Conservation (phyloP, 2,888 invertebrate genomes). For the Sisyra nigra region DNA sequence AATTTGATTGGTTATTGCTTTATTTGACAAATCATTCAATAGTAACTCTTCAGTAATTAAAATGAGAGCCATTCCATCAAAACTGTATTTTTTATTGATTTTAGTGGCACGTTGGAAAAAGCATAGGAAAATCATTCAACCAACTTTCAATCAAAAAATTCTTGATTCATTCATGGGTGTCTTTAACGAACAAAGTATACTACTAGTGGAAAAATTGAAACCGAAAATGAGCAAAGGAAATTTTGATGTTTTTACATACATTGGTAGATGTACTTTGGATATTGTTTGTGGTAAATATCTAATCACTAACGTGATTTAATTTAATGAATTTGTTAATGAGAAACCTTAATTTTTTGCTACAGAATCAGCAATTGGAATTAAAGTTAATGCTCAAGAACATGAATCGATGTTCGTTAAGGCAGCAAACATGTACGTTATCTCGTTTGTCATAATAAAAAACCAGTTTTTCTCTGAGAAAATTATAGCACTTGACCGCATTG, state of each 20-base stretch:
- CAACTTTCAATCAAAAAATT: conserved; percentile 44
- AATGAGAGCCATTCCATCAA: too few species aligned
- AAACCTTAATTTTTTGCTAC: too few species aligned
- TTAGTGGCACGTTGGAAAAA: conserved; percentile 39
- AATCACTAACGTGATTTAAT: not conserved
- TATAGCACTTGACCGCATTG: too few species aligned
- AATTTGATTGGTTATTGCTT: too few species aligned
- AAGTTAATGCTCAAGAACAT: conserved; percentile 38
- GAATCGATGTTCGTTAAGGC: conserved; percentile 42
- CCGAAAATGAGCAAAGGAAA: conserved; percentile 23
- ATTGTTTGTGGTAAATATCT: conserved; percentile 38
- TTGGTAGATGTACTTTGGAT: conserved; percentile 40
- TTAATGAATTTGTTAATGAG: too few species aligned
- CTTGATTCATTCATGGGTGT: conserved; percentile 41
- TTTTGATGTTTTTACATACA: conserved; percentile 34
- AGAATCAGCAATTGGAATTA: conserved; percentile 60
- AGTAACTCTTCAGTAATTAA: too few species aligned
- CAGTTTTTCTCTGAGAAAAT: conserved; percentile 11
- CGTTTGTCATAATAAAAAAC: conserved; percentile 12
- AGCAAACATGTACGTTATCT: conserved; percentile 21
- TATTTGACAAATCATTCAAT: too few species aligned
- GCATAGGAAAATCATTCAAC: conserved; percentile 39
- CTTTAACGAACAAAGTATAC: conserved; percentile 38
- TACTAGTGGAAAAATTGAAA: conserved; percentile 29
- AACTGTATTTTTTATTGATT: conserved; percentile 13